phyloP scores from a whole-genome alignment of 2,797 vertebrate genomes.

The Xyrichtys novacula region DNA sequence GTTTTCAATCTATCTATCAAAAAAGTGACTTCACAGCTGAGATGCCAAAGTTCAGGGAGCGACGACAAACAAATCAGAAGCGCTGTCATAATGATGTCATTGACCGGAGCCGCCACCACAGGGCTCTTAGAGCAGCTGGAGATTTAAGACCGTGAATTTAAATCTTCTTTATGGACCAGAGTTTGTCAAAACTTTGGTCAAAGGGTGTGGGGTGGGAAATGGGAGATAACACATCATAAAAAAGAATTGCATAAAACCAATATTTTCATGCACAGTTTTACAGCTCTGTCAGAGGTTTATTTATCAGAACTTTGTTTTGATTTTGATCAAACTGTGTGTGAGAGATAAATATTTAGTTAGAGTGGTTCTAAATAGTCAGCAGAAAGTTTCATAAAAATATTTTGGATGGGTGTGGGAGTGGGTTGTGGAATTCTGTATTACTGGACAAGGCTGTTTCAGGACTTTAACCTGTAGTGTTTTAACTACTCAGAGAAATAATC shows the following conservation, averaged over 20 bases:
- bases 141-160: conserved; percentile 39
- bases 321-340: conserved; percentile 23
- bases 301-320: conserved; percentile 41
- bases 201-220: conserved; percentile 31
- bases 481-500: conserved; percentile 63
- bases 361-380: conserved; percentile 26
- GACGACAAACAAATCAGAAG: conserved; percentile 41
- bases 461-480: conserved; percentile 77
- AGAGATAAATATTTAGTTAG: conserved; percentile 35
- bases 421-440: conserved; percentile 35
- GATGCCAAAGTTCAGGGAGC: conserved; percentile 79
- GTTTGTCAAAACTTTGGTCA: conserved; percentile 37
- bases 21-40: conserved; percentile 73
- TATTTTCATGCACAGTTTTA: conserved; percentile 35
- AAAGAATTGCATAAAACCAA: conserved; percentile 34
- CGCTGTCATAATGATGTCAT: conserved; percentile 52
- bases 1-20: conserved; percentile 56
- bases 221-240: conserved; percentile 19
- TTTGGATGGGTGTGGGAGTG: not conserved
- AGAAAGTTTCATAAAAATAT: conserved; percentile 4
- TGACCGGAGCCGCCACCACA: conserved; percentile 40
- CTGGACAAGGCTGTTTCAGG: conserved; percentile 55
- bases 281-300: conserved; percentile 12
- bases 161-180: conserved; percentile 50
- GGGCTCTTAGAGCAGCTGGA: conserved; percentile 50